Evolutionary conservation across 2,113 vertebrate species (phyloP).

Genomic region (Climacteris rufus): DNA sequence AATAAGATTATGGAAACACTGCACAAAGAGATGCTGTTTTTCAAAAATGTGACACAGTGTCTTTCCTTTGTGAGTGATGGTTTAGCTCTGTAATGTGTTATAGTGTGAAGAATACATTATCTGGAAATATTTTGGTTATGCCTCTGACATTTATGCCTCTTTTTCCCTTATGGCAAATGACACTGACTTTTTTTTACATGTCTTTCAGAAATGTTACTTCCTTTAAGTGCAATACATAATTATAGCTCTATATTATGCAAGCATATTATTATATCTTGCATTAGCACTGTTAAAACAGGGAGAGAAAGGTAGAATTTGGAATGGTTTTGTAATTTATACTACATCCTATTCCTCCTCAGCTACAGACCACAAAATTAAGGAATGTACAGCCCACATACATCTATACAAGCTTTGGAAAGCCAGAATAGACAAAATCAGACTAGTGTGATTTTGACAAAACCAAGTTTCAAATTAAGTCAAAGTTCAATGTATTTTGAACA

Average conservation of each 20-base stretch:
- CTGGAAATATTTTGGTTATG: neutral
- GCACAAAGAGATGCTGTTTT: constrained; percentile 9
- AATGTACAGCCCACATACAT: neutral
- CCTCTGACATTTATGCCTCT: neutral
- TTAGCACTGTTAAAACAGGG: neutral
- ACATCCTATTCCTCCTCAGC: neutral
- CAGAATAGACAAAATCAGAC: neutral
- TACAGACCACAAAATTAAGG: neutral
- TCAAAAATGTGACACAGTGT: neutral
- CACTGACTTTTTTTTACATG: neutral
- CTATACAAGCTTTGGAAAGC: neutral
- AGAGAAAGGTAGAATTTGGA: neutral
- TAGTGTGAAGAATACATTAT: neutral
- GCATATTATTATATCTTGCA: neutral
- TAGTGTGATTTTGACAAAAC: neutral
- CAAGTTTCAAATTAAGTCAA: neutral
- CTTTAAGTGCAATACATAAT: neutral
- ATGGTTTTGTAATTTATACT: neutral
- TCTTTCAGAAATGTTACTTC: neutral
- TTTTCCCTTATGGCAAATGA: neutral
- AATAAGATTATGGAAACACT: neutral
- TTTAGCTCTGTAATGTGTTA: neutral
- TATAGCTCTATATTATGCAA: neutral
- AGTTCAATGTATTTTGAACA: neutral
- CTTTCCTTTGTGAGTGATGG: neutral